phyloP scores from a whole-genome alignment of 2,888 invertebrate genomes.

The Luperina nickerlii region DNA sequence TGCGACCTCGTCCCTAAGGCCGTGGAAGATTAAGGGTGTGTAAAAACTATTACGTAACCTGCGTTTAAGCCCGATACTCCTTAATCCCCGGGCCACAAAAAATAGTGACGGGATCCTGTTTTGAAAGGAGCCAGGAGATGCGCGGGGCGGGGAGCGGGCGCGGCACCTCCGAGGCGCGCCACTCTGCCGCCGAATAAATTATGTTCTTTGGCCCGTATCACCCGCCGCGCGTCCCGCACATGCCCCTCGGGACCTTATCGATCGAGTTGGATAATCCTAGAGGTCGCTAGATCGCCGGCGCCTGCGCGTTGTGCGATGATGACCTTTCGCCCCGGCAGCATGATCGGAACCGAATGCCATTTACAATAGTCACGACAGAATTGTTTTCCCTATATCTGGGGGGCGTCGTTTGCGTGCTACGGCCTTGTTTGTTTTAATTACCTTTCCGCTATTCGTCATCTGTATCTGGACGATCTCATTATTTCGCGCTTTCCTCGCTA shows the following conservation, averaged over 20 bases:
- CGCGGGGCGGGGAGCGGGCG: slow-evolving; percentile 73
- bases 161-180: slow-evolving; percentile 87
- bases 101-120: slow-evolving; percentile 82
- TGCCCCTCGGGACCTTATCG: slow-evolving; percentile 81
- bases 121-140: slow-evolving; percentile 72
- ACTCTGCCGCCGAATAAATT: slow-evolving; percentile 90
- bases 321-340: slow-evolving; percentile 78
- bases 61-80: slow-evolving; percentile 86
- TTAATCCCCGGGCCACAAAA: slow-evolving; percentile 83
- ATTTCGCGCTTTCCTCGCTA: slow-evolving; percentile 44
- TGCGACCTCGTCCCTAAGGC: slow-evolving; percentile 63
- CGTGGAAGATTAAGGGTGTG: slow-evolving; percentile 84
- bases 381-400: slow-evolving; percentile 67
- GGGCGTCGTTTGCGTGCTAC: slow-evolving; percentile 65
- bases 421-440: slow-evolving; percentile 66
- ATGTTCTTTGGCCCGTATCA: slow-evolving; percentile 81
- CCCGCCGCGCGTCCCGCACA: slow-evolving; percentile 69
- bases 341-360: slow-evolving; percentile 80
- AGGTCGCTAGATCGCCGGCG: slow-evolving; percentile 84
- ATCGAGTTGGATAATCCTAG: slow-evolving; percentile 87
- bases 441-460: slow-evolving; percentile 45
- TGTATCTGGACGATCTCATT: slow-evolving; percentile 46
- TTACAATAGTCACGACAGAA: slow-evolving; percentile 83
- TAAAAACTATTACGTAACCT: slow-evolving; percentile 88
- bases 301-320: slow-evolving; percentile 76